Evolutionary conservation across 2,888 invertebrate species (phyloP).

Genomic region (Gibbula magus): DNA sequence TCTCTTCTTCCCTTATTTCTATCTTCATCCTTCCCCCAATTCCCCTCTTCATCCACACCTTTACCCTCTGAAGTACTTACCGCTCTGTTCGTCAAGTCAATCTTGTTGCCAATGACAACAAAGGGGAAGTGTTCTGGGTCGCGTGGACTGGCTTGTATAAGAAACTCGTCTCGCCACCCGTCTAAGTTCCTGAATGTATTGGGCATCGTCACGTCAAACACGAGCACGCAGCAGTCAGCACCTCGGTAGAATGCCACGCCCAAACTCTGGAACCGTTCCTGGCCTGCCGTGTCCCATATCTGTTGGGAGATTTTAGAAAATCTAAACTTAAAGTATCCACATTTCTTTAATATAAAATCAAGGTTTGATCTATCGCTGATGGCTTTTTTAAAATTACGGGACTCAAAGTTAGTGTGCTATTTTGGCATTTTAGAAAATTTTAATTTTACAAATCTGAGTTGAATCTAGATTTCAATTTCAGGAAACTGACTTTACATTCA

Average conservation of each 20-base stretch:
- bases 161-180: constrained; percentile 96
- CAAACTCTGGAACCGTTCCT: constrained; percentile 98
- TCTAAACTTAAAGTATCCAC: not conserved
- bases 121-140: constrained; percentile 99
- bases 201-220: constrained; percentile 98
- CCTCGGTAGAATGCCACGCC: constrained; percentile 99
- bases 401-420: too few relatives aligned
- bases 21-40: too few relatives aligned
- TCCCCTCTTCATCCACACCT: too few relatives aligned
- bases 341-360: too few relatives aligned
- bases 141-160: constrained; percentile 88
- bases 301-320: constrained; percentile 58
- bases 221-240: constrained; percentile 97
- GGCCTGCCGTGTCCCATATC: constrained; percentile 99
- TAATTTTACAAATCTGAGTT: too few relatives aligned
- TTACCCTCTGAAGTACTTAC: constrained; percentile 78
- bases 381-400: too few relatives aligned
- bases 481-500: too few relatives aligned
- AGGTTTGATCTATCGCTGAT: too few relatives aligned
- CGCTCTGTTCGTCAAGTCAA: constrained; percentile 91
- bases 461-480: too few relatives aligned
- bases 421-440: too few relatives aligned
- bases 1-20: too few relatives aligned
- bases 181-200: constrained; percentile 99
- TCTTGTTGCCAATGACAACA: constrained; percentile 98